Evolutionary conservation across 2,797 vertebrate species (phyloP).

Genomic region (Scyliorhinus canicula): DNA sequence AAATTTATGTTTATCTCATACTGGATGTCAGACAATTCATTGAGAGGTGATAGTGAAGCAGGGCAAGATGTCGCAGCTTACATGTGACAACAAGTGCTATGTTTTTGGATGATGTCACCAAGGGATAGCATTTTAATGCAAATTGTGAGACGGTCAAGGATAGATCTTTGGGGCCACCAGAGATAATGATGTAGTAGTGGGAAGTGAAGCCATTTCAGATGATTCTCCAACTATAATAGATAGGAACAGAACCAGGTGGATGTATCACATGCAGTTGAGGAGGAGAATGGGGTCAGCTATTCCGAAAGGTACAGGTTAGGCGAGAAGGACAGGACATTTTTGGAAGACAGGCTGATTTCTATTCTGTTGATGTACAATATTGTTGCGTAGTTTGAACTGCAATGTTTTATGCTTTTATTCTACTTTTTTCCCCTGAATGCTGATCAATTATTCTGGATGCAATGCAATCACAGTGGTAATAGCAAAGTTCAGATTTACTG

Average conservation of each 20-base stretch:
- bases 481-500: neutral
- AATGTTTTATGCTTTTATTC: neutral
- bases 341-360: neutral
- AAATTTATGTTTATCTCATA: neutral
- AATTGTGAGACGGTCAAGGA: neutral
- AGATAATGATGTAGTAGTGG: neutral
- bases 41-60: neutral
- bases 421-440: neutral
- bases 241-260: neutral
- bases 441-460: neutral
- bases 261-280: neutral
- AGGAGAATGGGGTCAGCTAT: neutral
- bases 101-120: neutral
- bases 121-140: too few species aligned
- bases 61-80: neutral
- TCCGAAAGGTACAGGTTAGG: neutral
- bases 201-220: neutral
- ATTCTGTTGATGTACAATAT: neutral
- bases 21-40: neutral
- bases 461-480: neutral
- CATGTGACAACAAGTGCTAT: neutral
- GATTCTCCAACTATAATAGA: neutral
- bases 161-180: neutral
- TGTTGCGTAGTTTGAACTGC: neutral
- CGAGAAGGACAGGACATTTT: neutral